Evolutionary conservation across 2,888 invertebrate species (phyloP).

Genomic region (Drosophila nigricruria): DNA sequence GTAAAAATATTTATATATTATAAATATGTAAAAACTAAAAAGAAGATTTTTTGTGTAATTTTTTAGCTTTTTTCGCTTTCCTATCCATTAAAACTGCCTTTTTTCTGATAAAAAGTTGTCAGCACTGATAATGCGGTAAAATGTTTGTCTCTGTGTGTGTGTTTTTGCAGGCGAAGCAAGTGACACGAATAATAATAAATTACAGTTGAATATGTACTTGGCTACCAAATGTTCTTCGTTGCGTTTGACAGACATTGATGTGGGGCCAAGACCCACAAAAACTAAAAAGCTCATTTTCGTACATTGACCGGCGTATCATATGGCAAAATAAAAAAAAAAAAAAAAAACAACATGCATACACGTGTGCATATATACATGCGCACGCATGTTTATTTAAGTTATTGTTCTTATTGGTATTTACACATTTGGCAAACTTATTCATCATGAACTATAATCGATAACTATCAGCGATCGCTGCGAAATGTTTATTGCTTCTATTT

Average conservation of each 20-base stretch:
- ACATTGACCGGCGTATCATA: constrained; percentile 66
- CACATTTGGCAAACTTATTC: constrained; percentile 52
- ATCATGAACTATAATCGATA: constrained; percentile 55
- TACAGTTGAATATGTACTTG: constrained; percentile 53
- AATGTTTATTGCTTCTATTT: constrained; percentile 49
- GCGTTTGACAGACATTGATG: constrained; percentile 57
- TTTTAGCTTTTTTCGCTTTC: no score
- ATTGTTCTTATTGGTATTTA: constrained; percentile 44
- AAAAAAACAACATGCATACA: neutral
- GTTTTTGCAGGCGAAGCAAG: constrained; percentile 33
- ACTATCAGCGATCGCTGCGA: constrained; percentile 36
- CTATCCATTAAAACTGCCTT: no score
- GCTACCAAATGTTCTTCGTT: constrained; percentile 57
- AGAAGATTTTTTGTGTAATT: no score
- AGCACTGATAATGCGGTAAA: constrained; percentile 20
- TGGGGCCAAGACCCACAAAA: constrained; percentile 44
- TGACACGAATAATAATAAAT: constrained; percentile 63
- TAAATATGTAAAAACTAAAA: no score
- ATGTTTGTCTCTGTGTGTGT: constrained; percentile 2
- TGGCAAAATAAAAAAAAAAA: constrained; percentile 13
- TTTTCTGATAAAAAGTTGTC: no score
- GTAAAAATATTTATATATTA: no score
- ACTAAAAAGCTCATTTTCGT: constrained; percentile 69
- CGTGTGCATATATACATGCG: neutral
- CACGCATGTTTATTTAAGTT: constrained; percentile 21